phyloP scores from a whole-genome alignment of 37 sponge, comb jelly and placozoan species.

The Dysidea cf. avara region DNA sequence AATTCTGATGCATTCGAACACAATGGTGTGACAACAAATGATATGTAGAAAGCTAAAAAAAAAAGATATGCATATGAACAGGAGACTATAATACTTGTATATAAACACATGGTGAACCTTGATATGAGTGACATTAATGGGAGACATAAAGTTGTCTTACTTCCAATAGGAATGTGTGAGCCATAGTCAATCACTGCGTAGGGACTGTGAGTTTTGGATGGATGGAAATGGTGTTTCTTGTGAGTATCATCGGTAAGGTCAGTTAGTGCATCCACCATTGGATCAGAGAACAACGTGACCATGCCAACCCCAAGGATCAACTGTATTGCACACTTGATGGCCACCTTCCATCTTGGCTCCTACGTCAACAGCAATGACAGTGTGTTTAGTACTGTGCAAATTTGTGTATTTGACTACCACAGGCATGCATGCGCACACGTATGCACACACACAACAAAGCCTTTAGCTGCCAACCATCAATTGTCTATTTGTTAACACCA shows the following conservation, averaged over 20 bases:
- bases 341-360: conserved; percentile 73
- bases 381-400: background rate
- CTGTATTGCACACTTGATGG: conserved; percentile 48
- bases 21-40: conserved; percentile 87
- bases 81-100: background rate
- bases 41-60: conserved; percentile 79
- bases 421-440: background rate
- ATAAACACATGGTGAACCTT: background rate
- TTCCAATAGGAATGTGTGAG: conserved; percentile 65
- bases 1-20: conserved; percentile 96
- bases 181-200: conserved; percentile 10
- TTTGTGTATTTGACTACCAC: background rate
- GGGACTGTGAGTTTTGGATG: background rate
- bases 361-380: conserved; percentile 3
- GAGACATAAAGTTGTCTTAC: conserved; percentile 5
- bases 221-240: conserved; percentile 3
- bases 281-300: conserved; percentile 89
- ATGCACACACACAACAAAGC: too few relatives aligned
- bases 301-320: conserved; percentile 67
- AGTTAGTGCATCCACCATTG: conserved; percentile 81
- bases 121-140: background rate
- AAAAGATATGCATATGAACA: background rate
- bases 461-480: background rate
- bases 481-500: background rate
- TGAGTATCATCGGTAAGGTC: conserved; percentile 61